Evolutionary conservation across 2,888 invertebrate species (phyloP).

Genomic region (Troilus luridus): DNA sequence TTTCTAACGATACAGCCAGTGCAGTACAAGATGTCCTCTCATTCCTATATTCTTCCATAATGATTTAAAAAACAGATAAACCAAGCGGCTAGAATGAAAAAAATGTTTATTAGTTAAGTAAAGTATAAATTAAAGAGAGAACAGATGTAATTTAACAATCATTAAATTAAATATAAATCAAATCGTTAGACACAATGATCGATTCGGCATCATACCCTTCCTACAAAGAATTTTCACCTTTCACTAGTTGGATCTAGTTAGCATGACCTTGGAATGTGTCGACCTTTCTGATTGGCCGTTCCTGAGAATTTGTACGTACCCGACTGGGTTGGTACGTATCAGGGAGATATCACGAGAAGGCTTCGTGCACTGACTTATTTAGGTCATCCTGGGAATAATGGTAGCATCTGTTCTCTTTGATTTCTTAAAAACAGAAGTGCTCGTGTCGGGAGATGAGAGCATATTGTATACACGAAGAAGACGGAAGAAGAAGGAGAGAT

Average conservation of each 20-base stretch:
- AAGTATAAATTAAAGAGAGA: too few species aligned
- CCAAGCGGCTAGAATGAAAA: too few species aligned
- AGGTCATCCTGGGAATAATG: neutral
- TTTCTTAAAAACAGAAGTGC: neutral
- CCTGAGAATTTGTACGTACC: too few species aligned
- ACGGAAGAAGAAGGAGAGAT: neutral
- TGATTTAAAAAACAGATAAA: too few species aligned
- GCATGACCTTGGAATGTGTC: neutral
- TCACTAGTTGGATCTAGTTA: neutral
- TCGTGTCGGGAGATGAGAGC: neutral
- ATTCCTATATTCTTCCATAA: too few species aligned
- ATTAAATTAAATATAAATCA: too few species aligned
- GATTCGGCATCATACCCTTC: neutral
- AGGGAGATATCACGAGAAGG: neutral
- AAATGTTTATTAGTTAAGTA: too few species aligned
- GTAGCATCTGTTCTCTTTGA: neutral
- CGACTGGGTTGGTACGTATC: neutral
- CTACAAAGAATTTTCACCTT: neutral
- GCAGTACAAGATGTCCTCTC: too few species aligned
- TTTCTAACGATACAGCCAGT: too few species aligned
- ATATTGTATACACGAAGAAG: neutral
- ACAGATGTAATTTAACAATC: too few species aligned
- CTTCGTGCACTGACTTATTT: neutral
- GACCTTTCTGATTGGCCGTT: neutral
- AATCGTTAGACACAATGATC: too few species aligned